phyloP scores from a whole-genome alignment of 2,888 invertebrate genomes.

The Zaprionus lineosus region DNA sequence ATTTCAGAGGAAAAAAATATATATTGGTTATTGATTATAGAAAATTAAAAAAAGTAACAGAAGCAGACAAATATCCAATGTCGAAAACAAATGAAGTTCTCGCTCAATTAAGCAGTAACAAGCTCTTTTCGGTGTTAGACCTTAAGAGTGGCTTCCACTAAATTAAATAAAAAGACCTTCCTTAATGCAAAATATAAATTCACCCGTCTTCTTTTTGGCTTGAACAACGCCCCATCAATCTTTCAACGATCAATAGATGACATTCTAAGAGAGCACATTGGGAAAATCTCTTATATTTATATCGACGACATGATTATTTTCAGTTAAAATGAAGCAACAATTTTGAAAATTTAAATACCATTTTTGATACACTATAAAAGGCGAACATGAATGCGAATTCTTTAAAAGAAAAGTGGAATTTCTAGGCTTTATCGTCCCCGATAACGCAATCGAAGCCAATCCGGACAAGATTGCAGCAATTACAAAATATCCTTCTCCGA shows the following conservation, averaged over 20 bases:
- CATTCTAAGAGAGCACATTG: constrained; percentile 29
- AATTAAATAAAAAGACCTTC: too few species aligned
- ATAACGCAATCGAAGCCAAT: not conserved
- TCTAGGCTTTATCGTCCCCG: not conserved
- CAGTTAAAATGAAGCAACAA: too few species aligned
- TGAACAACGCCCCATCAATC: constrained; percentile 18
- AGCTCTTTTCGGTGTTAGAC: too few species aligned
- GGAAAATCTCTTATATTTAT: too few species aligned
- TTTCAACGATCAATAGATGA: constrained; percentile 26
- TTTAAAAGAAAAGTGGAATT: too few species aligned
- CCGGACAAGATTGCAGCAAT: constrained; percentile 3
- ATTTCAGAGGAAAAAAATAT: too few species aligned
- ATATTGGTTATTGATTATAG: too few species aligned
- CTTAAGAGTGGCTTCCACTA: too few species aligned
- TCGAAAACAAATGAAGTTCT: not conserved
- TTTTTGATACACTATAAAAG: constrained; percentile 16
- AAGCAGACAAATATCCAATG: not conserved
- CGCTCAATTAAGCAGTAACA: not conserved
- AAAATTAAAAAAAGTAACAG: too few species aligned
- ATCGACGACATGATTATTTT: too few species aligned
- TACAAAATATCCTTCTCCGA: constrained; percentile 1
- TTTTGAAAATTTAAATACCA: too few species aligned
- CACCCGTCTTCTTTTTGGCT: constrained; percentile 14
- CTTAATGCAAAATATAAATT: constrained; percentile 15
- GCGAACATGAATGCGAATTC: constrained; percentile 37